phyloP scores from a whole-genome alignment of 2,888 invertebrate species.

The Prosapia bicincta region DNA sequence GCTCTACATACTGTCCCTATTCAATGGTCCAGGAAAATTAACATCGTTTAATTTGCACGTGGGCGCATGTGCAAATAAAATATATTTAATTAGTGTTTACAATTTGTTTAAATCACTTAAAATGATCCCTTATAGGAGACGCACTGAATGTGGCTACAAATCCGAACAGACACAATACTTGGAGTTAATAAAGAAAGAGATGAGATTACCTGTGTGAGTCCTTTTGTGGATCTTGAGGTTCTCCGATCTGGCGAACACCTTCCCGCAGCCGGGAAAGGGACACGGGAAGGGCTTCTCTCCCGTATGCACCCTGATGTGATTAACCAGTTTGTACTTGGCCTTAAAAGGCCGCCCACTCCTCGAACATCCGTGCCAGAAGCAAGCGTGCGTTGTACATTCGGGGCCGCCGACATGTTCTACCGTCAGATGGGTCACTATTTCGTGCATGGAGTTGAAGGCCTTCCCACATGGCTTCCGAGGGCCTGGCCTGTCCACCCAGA shows the following conservation, averaged over 20 bases:
- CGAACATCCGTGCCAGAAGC: slow-evolving; percentile 96
- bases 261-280: slow-evolving; percentile 95
- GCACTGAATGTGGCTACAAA: too few relatives aligned
- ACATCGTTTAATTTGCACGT: too few relatives aligned
- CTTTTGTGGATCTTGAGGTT: slow-evolving; percentile 99
- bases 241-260: slow-evolving; percentile 97
- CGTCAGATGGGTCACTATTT: slow-evolving; percentile 95
- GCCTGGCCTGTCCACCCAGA: slow-evolving; percentile 84
- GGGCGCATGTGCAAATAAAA: too few relatives aligned
- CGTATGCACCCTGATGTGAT: slow-evolving; percentile 98
- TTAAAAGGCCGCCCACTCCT: slow-evolving; percentile 95
- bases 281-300: slow-evolving; percentile 99
- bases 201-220: slow-evolving; percentile 99
- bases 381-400: slow-evolving; percentile 96
- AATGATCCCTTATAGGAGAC: too few relatives aligned
- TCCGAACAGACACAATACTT: too few relatives aligned
- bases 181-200: too few relatives aligned
- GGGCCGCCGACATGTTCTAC: slow-evolving; percentile 98
- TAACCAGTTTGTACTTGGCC: slow-evolving; percentile 99
- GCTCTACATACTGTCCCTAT: too few relatives aligned
- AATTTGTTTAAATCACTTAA: too few relatives aligned
- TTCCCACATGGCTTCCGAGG: slow-evolving; percentile 88
- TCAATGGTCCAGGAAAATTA: too few relatives aligned
- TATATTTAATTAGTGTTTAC: too few relatives aligned
- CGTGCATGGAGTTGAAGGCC: slow-evolving; percentile 90